Evolutionary conservation across 2,888 invertebrate genomes (phyloP).

Genomic region (Nasonia oneida): DNA sequence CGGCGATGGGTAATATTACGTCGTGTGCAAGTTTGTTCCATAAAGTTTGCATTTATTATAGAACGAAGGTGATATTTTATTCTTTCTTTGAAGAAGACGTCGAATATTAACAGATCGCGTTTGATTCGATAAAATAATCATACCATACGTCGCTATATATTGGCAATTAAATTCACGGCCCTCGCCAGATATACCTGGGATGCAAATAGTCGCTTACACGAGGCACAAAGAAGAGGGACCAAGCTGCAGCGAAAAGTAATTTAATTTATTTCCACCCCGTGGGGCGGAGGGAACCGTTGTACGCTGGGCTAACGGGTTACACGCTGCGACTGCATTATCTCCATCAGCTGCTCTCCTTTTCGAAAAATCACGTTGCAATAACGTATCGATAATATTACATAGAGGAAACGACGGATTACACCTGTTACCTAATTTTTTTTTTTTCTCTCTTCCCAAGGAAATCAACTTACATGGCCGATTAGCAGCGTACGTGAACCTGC

Average conservation of each 20-base stretch:
- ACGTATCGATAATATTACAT: neutral
- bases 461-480: constrained; percentile 59
- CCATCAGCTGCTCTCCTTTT: constrained; percentile 57
- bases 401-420: neutral
- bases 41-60: neutral
- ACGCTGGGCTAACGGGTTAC: constrained; percentile 71
- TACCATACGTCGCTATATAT: neutral
- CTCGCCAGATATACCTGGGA: constrained; percentile 64
- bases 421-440: constrained; percentile 35
- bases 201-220: constrained; percentile 65
- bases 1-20: neutral
- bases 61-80: neutral
- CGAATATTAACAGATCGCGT: neutral
- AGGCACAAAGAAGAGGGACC: constrained; percentile 37
- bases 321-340: constrained; percentile 44
- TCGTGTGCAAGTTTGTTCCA: neutral
- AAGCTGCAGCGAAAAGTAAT: constrained; percentile 67
- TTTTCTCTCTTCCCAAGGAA: constrained; percentile 28
- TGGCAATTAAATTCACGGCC: constrained; percentile 3
- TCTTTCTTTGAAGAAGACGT: too few relatives aligned
- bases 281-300: constrained; percentile 66
- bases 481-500: constrained; percentile 71
- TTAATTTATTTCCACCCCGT: constrained; percentile 74
- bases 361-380: neutral
- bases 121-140: constrained; percentile 29